These are phyloP conservation scores for Cerceris rybyensis DNA, from an alignment of 2,888 invertebrate species.

Conservation along the genomic window DNA sequence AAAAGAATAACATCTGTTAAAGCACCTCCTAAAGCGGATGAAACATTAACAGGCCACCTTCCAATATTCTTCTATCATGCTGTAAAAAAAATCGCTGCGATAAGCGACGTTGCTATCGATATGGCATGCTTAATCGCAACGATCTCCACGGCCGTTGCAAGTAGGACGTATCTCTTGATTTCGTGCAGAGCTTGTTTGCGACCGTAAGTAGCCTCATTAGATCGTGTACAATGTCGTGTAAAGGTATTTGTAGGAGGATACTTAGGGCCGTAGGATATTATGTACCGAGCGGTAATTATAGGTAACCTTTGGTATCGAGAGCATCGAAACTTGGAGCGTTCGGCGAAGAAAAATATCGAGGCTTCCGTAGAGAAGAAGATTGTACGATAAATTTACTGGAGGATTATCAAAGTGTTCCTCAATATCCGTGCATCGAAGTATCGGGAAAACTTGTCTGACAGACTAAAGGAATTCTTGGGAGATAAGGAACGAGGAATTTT, in stretches of 20 bases:
- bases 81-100: slow-evolving; percentile 47
- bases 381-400: too few species aligned
- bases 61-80: slow-evolving; percentile 8
- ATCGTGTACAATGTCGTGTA: neutral
- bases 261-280: neutral
- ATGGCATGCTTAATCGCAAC: slow-evolving; percentile 66
- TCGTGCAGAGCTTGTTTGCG: slow-evolving; percentile 13
- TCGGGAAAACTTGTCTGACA: neutral
- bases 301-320: neutral
- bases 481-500: neutral
- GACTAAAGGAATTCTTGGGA: neutral
- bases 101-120: slow-evolving; percentile 64
- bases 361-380: too few species aligned
- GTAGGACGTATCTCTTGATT: slow-evolving; percentile 48
- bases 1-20: too few species aligned
- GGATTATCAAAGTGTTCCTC: too few species aligned
- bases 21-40: too few species aligned
- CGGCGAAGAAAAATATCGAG: too few species aligned
- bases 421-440: neutral
- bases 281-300: neutral
- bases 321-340: too few species aligned
- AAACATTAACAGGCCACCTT: neutral
- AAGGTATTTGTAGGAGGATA: neutral
- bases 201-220: slow-evolving; percentile 30
- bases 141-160: slow-evolving; percentile 57